phyloP scores from a whole-genome alignment of 2,797 vertebrate genomes.

The Cygnus olor region DNA sequence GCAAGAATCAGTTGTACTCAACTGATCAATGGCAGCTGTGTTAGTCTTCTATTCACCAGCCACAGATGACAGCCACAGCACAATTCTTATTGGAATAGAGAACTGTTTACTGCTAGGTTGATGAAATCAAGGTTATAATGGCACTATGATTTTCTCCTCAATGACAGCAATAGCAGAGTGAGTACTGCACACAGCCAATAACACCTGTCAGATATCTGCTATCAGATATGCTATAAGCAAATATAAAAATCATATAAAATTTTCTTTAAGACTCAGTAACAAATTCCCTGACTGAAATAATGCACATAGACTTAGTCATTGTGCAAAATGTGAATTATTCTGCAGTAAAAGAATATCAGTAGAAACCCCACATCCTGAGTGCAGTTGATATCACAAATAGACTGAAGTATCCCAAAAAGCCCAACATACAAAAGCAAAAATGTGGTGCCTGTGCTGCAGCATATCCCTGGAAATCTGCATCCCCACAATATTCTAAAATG shows the following conservation, averaged over 20 bases:
- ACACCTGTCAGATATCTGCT: background rate
- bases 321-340: background rate
- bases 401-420: background rate
- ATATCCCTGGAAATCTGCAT: background rate
- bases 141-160: background rate
- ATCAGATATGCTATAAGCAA: background rate
- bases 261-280: background rate
- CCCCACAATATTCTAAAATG: background rate
- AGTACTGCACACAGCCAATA: background rate
- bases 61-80: background rate
- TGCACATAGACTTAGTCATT: background rate
- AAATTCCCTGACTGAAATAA: constrained; percentile 22
- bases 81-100: background rate
- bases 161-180: background rate
- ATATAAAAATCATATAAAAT: background rate
- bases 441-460: background rate
- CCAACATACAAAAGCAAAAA: background rate
- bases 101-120: background rate
- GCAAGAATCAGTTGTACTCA: background rate
- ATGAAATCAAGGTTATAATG: background rate
- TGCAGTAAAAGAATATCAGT: background rate
- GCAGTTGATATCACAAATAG: background rate
- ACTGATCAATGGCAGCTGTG: background rate
- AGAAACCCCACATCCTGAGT: background rate
- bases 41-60: background rate